These are phyloP conservation scores for Gymnoscopelus braueri DNA, from an alignment of 2,797 vertebrate genomes.

Conservation along the genomic window DNA sequence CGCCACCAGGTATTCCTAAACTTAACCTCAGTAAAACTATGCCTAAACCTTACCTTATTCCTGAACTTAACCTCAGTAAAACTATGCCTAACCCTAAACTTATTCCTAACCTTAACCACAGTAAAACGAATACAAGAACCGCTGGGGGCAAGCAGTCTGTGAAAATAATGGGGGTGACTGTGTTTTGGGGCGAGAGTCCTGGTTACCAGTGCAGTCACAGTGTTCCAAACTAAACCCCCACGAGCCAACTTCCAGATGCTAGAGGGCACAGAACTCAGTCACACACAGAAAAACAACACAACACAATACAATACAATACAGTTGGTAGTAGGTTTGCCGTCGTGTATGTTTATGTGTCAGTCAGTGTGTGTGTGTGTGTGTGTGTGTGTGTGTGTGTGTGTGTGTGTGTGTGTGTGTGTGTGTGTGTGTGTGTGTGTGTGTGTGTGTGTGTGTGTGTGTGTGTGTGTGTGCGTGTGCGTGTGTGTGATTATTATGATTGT, in stretches of 20 bases:
- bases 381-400: constrained; percentile 8
- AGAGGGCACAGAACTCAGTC: constrained; percentile 67
- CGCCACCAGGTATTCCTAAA: too few species aligned
- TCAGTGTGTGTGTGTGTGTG: background rate
- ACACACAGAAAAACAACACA: constrained; percentile 18
- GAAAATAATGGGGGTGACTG: too few species aligned
- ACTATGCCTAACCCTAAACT: too few species aligned
- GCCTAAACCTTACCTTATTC: too few species aligned
- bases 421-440: constrained; percentile 2
- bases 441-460: constrained; percentile 1
- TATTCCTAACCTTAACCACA: too few species aligned
- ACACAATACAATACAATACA: constrained; percentile 12
- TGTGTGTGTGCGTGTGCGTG: too few species aligned
- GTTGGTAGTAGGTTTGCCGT: too few species aligned
- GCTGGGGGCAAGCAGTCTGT: too few species aligned
- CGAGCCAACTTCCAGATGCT: constrained; percentile 64
- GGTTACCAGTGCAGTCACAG: constrained; percentile 62
- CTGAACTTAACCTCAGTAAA: too few species aligned
- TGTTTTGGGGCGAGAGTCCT: too few species aligned
- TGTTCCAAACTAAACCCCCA: constrained; percentile 67
- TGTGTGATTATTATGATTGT: constrained; percentile 13
- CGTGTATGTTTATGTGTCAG: constrained; percentile 26
- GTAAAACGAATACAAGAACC: too few species aligned
- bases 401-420: background rate
- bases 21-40: too few species aligned